Evolutionary conservation across 2,888 invertebrate genomes (phyloP).

Genomic region (Antitype chi): DNA sequence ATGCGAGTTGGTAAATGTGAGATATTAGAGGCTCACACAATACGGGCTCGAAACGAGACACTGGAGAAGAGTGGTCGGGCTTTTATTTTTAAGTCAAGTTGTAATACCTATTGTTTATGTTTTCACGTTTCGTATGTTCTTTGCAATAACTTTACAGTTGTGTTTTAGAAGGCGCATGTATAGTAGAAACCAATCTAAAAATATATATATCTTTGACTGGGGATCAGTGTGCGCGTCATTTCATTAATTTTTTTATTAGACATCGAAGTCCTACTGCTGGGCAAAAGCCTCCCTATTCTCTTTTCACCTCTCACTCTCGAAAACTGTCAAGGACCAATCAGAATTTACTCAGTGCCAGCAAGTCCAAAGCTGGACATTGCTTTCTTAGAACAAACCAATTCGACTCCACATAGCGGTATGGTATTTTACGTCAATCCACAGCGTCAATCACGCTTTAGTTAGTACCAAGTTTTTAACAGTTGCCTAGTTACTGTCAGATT

Average conservation of each 20-base stretch:
- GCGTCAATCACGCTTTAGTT: background rate
- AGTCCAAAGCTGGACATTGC: too few relatives aligned
- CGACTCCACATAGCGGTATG: background rate
- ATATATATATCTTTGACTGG: background rate
- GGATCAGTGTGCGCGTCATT: background rate
- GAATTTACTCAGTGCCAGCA: background rate
- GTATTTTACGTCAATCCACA: background rate
- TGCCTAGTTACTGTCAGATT: background rate
- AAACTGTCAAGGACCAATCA: background rate
- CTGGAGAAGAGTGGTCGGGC: constrained; percentile 34
- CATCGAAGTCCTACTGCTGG: too few relatives aligned
- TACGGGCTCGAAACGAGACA: constrained; percentile 16
- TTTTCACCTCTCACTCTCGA: too few relatives aligned
- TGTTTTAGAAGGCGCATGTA: background rate
- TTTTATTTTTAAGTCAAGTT: constrained; percentile 43
- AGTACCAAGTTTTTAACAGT: background rate
- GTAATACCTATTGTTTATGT: constrained; percentile 29
- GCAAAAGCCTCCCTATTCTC: too few relatives aligned
- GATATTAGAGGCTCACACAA: constrained; percentile 51
- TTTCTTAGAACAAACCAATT: background rate
- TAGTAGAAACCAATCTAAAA: background rate
- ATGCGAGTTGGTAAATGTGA: constrained; percentile 57
- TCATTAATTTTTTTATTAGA: background rate
- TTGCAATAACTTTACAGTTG: background rate
- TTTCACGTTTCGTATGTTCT: background rate